Conservation (phyloP, 2,113 vertebrate species). For the Rhinichthys klamathensis region DNA sequence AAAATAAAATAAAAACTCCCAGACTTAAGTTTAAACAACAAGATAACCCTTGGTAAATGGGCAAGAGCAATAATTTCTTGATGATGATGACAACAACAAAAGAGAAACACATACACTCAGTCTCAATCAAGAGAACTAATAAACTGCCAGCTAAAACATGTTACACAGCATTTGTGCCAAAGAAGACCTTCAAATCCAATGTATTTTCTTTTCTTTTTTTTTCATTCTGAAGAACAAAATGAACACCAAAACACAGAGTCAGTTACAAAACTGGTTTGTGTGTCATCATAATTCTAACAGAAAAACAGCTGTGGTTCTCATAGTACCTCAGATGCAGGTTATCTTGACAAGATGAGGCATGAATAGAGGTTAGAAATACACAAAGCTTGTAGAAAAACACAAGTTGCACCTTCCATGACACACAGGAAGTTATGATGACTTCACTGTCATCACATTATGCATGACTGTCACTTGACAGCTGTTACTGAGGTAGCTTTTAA, state of each 20-base stretch:
- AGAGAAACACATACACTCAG: background rate
- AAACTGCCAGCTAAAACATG: background rate
- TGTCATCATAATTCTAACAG: background rate
- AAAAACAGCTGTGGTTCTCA: background rate
- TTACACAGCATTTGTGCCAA: background rate
- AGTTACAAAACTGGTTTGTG: slow-evolving; percentile 14
- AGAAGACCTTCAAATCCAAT: background rate
- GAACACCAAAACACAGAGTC: background rate
- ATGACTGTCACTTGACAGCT: background rate
- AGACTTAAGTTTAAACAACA: background rate
- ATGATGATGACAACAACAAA: background rate
- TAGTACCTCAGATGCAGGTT: background rate
- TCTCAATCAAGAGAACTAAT: background rate
- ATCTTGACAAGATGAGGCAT: slow-evolving; percentile 24
- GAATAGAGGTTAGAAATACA: slow-evolving; percentile 9
- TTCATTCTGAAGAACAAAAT: background rate
- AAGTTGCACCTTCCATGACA: background rate
- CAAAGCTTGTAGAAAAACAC: background rate
- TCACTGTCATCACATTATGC: slow-evolving; percentile 55
- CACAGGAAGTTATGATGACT: background rate
- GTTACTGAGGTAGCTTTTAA: background rate
- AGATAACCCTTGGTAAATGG: background rate
- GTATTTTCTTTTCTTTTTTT: background rate
- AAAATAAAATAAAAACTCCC: background rate
- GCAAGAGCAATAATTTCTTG: background rate